phyloP scores from a whole-genome alignment of 2,113 vertebrate genomes.

The Chamaea fasciata region DNA sequence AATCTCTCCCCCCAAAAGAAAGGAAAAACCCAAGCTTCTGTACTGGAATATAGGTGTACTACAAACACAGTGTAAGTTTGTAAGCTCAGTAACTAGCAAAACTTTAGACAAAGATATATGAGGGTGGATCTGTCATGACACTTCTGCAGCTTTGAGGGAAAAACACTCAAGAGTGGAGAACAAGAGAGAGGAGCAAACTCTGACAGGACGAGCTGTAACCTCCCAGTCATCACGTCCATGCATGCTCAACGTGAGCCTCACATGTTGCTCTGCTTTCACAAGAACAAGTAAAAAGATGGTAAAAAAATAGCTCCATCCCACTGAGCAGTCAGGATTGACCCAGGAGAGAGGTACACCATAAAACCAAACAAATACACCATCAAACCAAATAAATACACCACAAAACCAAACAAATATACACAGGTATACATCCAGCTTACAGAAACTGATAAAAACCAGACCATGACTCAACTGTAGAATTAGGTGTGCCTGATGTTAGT shows the following conservation, averaged over 20 bases:
- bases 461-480: neutral
- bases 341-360: neutral
- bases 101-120: neutral
- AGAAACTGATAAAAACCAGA: neutral
- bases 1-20: neutral
- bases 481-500: neutral
- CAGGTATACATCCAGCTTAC: neutral
- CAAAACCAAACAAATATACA: neutral
- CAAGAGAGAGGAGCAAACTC: neutral
- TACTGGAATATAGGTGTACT: neutral
- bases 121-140: neutral
- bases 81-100: neutral
- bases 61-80: neutral
- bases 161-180: neutral
- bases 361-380: neutral
- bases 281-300: neutral
- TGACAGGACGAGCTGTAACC: neutral
- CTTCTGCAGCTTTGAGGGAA: neutral
- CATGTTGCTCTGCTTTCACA: neutral
- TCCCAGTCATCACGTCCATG: neutral
- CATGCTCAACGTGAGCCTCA: neutral
- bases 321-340: neutral
- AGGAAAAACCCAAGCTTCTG: neutral
- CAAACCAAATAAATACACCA: neutral
- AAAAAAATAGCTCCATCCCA: neutral